A percentile compares a stretch with the other conserved stretches of the same genome.
Conservation (phyloP, 1,140 invertebrate genomes). For the Cotesia typhae region DNA sequence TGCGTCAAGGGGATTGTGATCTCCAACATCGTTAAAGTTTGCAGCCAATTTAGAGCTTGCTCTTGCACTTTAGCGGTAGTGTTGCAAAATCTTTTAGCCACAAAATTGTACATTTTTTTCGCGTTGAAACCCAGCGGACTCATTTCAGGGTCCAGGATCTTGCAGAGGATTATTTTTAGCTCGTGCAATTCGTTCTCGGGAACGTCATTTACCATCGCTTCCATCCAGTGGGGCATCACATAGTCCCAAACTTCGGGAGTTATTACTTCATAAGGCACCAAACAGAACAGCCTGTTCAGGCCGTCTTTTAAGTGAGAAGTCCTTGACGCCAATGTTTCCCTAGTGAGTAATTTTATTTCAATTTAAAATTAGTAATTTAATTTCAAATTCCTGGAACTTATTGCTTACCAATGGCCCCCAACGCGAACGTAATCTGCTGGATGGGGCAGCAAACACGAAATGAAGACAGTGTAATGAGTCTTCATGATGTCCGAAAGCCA, state of each 20-base stretch:
- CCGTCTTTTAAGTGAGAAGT: conserved; percentile 96
- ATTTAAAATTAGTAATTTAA: conserved; percentile 20
- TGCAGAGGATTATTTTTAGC: conserved; percentile 90
- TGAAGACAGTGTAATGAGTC: conserved; percentile 86
- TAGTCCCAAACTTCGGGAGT: conserved; percentile 96
- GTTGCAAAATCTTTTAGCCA: conserved; percentile 85
- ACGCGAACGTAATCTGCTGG: conserved; percentile 90
- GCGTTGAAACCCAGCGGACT: conserved; percentile 93
- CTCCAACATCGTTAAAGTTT: conserved; percentile 88
- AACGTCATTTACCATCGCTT: conserved; percentile 94
- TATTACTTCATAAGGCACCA: conserved; percentile 98
- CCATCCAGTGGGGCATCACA: conserved; percentile 99
- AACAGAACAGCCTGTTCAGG: conserved; percentile 88
- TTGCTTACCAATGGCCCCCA: conserved; percentile 88
- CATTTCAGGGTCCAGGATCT: conserved; percentile 96
- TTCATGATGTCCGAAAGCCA: conserved; percentile 89
- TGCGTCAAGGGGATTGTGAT: conserved; percentile 87
- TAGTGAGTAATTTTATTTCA: conserved; percentile 51
- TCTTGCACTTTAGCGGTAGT: conserved; percentile 88
- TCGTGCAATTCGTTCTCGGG: conserved; percentile 91
- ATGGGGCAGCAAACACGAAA: conserved; percentile 86
- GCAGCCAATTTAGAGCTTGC: conserved; percentile 94
- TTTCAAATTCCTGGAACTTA: conserved; percentile 12
- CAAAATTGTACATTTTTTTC: conserved; percentile 94
- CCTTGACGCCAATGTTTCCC: conserved; percentile 87